These are phyloP conservation scores for Eupithecia insigniata DNA, from an alignment of 2,888 invertebrate species.

Conservation along the genomic window DNA sequence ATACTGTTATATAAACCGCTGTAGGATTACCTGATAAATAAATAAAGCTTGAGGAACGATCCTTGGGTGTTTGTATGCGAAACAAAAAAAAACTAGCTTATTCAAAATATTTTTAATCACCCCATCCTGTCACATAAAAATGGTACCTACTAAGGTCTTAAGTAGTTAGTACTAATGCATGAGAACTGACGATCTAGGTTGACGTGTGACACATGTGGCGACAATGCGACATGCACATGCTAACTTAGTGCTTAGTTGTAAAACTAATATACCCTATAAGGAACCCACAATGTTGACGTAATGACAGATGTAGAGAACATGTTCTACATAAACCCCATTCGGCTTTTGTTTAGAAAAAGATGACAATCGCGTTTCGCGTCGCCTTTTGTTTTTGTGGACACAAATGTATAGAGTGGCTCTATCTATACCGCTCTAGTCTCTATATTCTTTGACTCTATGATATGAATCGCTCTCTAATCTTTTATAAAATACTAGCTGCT, in stretches of 20 bases:
- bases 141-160: conserved; percentile 3
- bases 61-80: not conserved
- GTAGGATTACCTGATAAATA: too few species aligned
- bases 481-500: too few species aligned
- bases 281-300: conserved; percentile 15
- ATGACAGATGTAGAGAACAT: conserved; percentile 18
- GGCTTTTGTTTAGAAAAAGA: not conserved
- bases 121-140: not conserved
- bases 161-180: conserved; percentile 22
- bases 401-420: not conserved
- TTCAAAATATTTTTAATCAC: too few species aligned
- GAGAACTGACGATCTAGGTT: conserved; percentile 24
- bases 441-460: not conserved
- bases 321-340: not conserved
- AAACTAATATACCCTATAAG: conserved; percentile 18
- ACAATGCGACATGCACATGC: conserved; percentile 29
- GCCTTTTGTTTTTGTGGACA: not conserved
- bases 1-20: too few species aligned
- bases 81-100: not conserved
- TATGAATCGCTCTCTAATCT: not conserved
- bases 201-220: conserved; percentile 25
- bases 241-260: conserved; percentile 18
- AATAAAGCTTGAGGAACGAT: too few species aligned
- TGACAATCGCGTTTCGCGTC: not conserved
- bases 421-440: not conserved